A percentile compares a stretch with the other conserved stretches of the same genome.
These are phyloP conservation scores for Orthonevra nobilis DNA, from an alignment of 2,888 invertebrate genomes.

Conservation along the genomic window DNA sequence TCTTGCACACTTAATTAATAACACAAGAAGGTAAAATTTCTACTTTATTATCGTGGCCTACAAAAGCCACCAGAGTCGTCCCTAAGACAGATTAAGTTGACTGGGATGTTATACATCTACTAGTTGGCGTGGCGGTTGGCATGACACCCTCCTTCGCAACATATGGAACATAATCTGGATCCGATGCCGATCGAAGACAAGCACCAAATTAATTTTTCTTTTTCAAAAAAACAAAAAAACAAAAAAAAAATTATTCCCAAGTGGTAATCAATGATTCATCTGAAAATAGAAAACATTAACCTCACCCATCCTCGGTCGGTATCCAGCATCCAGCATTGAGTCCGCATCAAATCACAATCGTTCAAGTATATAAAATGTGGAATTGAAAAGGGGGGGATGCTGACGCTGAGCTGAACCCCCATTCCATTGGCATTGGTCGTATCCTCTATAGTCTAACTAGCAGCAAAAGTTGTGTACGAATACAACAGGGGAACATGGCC, in stretches of 20 bases:
- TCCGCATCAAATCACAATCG: conserved; percentile 47
- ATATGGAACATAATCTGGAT: too few species aligned
- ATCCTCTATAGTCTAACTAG: conserved; percentile 33
- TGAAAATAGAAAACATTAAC: conserved; percentile 60
- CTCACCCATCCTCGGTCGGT: conserved; percentile 43
- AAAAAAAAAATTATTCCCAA: conserved; percentile 13
- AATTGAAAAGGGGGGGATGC: conserved; percentile 18
- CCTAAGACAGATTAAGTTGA: conserved; percentile 23
- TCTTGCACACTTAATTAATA: conserved; percentile 55
- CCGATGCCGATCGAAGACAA: conserved; percentile 10
- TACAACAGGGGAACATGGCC: conserved; percentile 60
- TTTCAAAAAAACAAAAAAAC: too few species aligned
- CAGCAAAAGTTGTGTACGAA: too few species aligned
- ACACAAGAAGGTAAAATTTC: conserved; percentile 36
- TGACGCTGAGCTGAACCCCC: too few species aligned
- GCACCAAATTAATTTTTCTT: conserved; percentile 23
- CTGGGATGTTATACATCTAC: background rate
- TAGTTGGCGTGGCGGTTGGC: background rate
- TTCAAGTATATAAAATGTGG: conserved; percentile 36
- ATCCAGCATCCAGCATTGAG: background rate
- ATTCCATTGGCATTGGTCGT: conserved; percentile 32
- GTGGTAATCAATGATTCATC: conserved; percentile 40
- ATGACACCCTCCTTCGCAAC: too few species aligned
- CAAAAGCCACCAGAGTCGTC: conserved; percentile 1
- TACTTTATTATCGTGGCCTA: conserved; percentile 26